Conservation (phyloP, 2,113 vertebrate species). For the Thryonomys swinderianus region DNA sequence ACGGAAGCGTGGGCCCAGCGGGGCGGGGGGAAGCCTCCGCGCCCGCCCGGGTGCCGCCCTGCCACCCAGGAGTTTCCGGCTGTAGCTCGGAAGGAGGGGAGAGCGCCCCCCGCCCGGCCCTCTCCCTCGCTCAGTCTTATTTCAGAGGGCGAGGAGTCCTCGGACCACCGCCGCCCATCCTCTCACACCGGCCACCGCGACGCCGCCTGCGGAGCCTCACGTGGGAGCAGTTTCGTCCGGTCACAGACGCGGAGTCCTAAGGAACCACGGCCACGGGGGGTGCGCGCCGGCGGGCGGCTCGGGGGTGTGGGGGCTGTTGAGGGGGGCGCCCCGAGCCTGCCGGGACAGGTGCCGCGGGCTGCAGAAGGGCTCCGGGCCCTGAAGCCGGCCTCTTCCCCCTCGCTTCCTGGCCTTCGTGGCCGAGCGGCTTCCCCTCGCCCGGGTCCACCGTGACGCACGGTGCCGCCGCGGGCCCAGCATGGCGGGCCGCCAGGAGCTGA, state of each 20-base stretch:
- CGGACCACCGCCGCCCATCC: neutral
- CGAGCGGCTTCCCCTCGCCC: neutral
- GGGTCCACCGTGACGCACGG: neutral
- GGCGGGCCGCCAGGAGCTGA: neutral
- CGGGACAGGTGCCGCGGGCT: neutral
- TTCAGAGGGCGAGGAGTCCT: neutral
- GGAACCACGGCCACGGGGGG: neutral
- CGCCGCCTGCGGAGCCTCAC: neutral
- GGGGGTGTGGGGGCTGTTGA: neutral
- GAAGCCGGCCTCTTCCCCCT: too few relatives aligned
- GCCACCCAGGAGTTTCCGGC: neutral
- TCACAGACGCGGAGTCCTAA: neutral
- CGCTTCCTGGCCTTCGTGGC: neutral
- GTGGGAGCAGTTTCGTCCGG: neutral
- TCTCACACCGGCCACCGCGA: neutral
- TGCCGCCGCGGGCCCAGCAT: neutral
- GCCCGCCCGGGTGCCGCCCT: rapidly evolving
- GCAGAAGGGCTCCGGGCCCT: neutral
- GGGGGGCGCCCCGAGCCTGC: neutral
- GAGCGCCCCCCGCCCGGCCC: too few relatives aligned
- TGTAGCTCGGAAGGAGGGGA: neutral
- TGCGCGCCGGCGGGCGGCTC: neutral
- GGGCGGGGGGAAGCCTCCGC: neutral
- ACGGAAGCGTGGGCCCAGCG: neutral
- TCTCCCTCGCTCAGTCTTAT: neutral